phyloP scores from a whole-genome alignment of 1,140 invertebrate species.

The Triops longicaudatus region DNA sequence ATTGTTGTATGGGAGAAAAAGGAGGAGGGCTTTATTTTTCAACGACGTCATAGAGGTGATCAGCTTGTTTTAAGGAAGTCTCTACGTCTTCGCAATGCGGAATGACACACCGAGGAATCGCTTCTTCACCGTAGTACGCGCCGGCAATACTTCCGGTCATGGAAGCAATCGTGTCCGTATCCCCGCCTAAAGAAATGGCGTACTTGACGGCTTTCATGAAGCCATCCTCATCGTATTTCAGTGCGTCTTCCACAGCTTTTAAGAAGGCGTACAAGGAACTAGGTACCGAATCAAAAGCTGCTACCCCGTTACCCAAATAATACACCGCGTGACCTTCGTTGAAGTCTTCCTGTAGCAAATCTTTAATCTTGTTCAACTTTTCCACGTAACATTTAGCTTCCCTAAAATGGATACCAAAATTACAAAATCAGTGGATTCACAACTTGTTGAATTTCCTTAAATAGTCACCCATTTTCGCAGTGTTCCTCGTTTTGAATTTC shows the following conservation, averaged over 20 bases:
- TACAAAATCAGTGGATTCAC: conserved; percentile 35
- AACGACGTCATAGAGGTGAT: conserved; percentile 19
- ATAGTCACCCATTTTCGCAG: conserved; percentile 37
- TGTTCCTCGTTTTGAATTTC: conserved; percentile 46
- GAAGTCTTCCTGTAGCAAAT: conserved; percentile 41
- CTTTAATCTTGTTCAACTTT: conserved; percentile 44
- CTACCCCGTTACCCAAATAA: conserved; percentile 52
- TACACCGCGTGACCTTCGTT: conserved; percentile 44
- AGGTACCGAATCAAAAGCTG: conserved; percentile 61
- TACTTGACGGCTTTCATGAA: conserved; percentile 51
- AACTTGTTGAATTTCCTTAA: conserved; percentile 17
- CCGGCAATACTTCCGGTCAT: conserved; percentile 71
- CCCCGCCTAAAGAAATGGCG: conserved; percentile 64
- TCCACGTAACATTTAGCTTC: conserved; percentile 40
- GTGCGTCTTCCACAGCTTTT: conserved; percentile 24
- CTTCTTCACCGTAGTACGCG: conserved; percentile 57
- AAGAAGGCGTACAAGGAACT: conserved; percentile 52
- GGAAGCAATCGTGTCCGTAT: conserved; percentile 69
- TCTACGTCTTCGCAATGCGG: conserved; percentile 45
- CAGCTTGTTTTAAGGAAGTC: conserved; percentile 19
- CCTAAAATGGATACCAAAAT: conserved; percentile 34
- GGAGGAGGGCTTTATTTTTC: conserved; percentile 13
- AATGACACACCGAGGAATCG: conserved; percentile 49
- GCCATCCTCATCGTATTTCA: conserved; percentile 22
- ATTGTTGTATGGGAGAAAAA: not conserved